phyloP scores from a whole-genome alignment of 2,888 invertebrate genomes.

The Ceraclea dissimilis region DNA sequence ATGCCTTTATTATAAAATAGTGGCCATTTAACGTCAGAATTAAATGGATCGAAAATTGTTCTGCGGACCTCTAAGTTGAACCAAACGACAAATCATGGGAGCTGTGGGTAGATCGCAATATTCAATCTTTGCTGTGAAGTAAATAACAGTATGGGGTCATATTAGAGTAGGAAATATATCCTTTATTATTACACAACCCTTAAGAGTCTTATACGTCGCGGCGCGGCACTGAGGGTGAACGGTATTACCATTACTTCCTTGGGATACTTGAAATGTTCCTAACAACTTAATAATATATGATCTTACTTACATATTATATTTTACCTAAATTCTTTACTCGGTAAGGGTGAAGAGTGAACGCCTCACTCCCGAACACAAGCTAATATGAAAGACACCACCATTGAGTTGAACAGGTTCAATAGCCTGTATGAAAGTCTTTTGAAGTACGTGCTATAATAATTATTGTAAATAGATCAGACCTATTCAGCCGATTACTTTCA shows the following conservation, averaged over 20 bases:
- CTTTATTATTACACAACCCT: background rate
- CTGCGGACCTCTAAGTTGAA: constrained; percentile 9
- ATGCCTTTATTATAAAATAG: background rate
- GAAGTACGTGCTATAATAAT: too few relatives aligned
- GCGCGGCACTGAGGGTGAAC: too few relatives aligned
- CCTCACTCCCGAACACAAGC: too few relatives aligned
- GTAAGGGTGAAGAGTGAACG: too few relatives aligned
- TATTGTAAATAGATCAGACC: too few relatives aligned
- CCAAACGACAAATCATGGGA: constrained; percentile 17
- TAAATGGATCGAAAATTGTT: constrained; percentile 5
- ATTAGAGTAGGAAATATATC: background rate
- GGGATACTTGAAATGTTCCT: background rate
- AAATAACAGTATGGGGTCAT: constrained; percentile 11
- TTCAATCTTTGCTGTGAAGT: constrained; percentile 14
- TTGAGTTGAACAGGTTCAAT: too few relatives aligned
- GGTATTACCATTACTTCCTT: background rate
- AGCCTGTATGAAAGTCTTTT: too few relatives aligned
- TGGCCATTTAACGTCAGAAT: background rate
- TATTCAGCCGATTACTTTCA: too few relatives aligned
- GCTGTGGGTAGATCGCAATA: constrained; percentile 12
- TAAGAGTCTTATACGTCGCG: background rate
- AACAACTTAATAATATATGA: constrained; percentile 1
- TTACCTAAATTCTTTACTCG: too few relatives aligned
- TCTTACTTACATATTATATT: background rate
- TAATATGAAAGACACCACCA: too few relatives aligned